These are phyloP conservation scores for Rhabdornis inornatus DNA, from an alignment of 2,113 vertebrate species.

Conservation along the genomic window DNA sequence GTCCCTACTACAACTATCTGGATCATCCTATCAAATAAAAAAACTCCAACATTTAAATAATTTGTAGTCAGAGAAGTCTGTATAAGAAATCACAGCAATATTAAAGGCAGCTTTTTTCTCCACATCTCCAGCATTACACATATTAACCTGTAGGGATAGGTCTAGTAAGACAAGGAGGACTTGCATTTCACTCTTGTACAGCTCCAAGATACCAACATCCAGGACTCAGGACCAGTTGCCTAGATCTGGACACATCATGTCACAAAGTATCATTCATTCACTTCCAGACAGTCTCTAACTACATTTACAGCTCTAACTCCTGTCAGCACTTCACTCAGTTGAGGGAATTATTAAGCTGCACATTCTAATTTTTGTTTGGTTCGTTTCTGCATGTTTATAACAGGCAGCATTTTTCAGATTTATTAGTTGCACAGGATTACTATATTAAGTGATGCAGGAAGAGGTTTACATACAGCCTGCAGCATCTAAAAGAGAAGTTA, in stretches of 20 bases:
- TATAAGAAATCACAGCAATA: background rate
- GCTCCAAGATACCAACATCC: background rate
- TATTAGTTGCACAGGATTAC: background rate
- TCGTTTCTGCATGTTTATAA: background rate
- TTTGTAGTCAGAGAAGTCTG: background rate
- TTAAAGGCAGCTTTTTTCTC: background rate
- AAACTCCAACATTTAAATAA: fast-evolving
- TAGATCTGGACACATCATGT: background rate
- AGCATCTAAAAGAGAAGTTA: background rate
- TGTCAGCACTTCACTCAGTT: background rate
- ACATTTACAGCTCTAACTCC: background rate
- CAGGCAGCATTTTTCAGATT: background rate
- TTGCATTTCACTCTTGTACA: background rate
- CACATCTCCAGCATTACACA: background rate
- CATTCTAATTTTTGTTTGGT: background rate
- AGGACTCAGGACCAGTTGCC: background rate
- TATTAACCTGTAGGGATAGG: background rate
- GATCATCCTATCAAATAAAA: background rate
- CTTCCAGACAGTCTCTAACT: background rate
- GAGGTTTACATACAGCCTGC: background rate
- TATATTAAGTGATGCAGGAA: background rate
- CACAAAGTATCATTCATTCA: background rate
- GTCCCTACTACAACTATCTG: background rate
- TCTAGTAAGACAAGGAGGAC: background rate
- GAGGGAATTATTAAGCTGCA: background rate